Evolutionary conservation across 92 coral and sea anemone species (phyloP), one percentile per base, ranked within the genome.

Genomic region (Zoanthus gigantus): DNA sequence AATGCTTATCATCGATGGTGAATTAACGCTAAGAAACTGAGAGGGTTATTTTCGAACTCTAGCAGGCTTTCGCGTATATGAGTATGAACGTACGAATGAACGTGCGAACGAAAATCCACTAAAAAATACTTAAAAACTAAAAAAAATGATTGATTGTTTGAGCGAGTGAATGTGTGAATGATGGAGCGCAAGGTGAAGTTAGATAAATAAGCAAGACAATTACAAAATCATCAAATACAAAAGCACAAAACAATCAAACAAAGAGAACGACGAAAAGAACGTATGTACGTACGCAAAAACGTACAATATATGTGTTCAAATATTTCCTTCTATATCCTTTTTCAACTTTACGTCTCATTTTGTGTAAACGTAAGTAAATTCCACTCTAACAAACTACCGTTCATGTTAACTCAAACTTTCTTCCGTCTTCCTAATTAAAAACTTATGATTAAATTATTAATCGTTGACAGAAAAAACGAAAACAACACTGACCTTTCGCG

Each of bases 211-310:
- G 31, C 2, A 75, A 47, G 15, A 47, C 12, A 77, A 7, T 14
- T 13, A 54, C 45, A 12, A 10, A 28, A 53, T 28, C n/a, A 2
- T 58, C 6, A 58, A 58, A 58, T 17, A 13, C 2, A 18, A 58
- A 5, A 58, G 12, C 0, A 58, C 6, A 53, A 13, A 58, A 12
- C 17, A 58, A 18, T 14, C 4, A 58, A 15, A 60, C 17, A 2
- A 17, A 15, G 1, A 63, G 8, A 34, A 18, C 56, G 12, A 37
- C 1, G 16, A 8, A 17, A 18, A 63, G 9, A 72, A 8, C 42
- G 56, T n/a, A 63, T 45, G 72, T 44, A 79, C 44, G 84, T 42
- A 79, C 18, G 73, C 74, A 63, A 61, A 32, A 73, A 63, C 84
- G 84, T 79, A 79, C 61, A 34, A 63, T 11, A 3, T 48, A 15